A percentile compares a stretch with the other conserved stretches of the same genome.
These are phyloP conservation scores for Gymnothorax javanicus DNA, from an alignment of 2,797 vertebrate genomes.

Conservation along the genomic window DNA sequence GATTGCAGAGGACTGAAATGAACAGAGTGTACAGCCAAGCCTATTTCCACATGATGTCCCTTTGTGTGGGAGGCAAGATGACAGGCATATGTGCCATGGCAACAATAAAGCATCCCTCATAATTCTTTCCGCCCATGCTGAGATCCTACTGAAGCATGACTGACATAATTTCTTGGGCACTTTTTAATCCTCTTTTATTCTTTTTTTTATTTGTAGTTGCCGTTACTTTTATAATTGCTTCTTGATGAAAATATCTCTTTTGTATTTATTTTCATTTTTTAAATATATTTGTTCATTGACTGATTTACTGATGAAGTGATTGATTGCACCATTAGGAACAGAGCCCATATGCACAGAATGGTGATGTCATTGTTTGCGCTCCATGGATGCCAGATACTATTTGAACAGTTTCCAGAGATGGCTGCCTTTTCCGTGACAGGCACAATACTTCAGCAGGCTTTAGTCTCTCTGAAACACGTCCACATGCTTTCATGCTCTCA, in stretches of 20 bases:
- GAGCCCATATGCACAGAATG: background rate
- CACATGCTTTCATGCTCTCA: background rate
- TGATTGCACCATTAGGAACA: background rate
- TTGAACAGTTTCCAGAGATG: background rate
- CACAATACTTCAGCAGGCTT: background rate
- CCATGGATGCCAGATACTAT: background rate
- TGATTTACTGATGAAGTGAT: background rate
- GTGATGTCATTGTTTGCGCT: background rate
- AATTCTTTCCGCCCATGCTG: background rate
- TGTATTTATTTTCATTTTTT: constrained; percentile 21
- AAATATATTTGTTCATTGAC: background rate
- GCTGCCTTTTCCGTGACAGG: background rate
- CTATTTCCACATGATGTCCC: background rate
- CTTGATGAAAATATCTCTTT: constrained; percentile 26
- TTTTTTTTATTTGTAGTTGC: constrained; percentile 12
- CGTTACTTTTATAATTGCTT: background rate
- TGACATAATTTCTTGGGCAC: constrained; percentile 39
- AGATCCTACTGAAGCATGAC: constrained; percentile 1
- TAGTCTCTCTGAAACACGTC: background rate
- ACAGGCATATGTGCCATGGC: background rate
- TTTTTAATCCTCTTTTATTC: constrained; percentile 31
- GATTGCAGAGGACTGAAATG: background rate
- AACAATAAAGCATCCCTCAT: background rate
- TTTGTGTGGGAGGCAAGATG: background rate
- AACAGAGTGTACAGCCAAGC: background rate